These are phyloP conservation scores for Pyrgus malvae DNA, from an alignment of 2,888 invertebrate species.

Conservation along the genomic window DNA sequence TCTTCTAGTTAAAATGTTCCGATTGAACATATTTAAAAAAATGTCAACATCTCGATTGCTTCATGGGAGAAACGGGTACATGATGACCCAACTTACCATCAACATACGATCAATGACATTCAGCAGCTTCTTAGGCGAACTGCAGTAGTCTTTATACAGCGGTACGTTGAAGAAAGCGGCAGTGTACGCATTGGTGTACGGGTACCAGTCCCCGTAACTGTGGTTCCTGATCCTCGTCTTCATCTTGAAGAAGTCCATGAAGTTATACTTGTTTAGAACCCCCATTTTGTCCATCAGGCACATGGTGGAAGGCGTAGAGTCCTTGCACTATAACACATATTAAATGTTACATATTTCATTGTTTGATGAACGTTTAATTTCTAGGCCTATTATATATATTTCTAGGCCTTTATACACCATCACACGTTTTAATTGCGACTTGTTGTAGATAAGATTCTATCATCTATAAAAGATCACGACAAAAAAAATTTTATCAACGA, in stretches of 20 bases:
- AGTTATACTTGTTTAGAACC: slow-evolving; percentile 61
- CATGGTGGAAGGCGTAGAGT: slow-evolving; percentile 48
- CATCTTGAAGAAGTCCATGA: slow-evolving; percentile 69
- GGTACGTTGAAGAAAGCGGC: slow-evolving; percentile 50
- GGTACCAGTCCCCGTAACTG: slow-evolving; percentile 43
- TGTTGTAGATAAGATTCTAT: no score
- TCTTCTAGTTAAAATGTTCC: no score
- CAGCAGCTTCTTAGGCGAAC: slow-evolving; percentile 59
- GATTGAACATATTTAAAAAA: no score
- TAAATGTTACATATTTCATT: neutral
- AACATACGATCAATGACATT: slow-evolving; percentile 68
- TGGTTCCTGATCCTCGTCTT: slow-evolving; percentile 56
- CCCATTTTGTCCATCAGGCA: slow-evolving; percentile 65
- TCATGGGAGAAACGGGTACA: no score
- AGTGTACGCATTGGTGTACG: slow-evolving; percentile 42
- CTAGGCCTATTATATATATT: no score
- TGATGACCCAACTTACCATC: slow-evolving; percentile 59
- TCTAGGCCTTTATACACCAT: no score
- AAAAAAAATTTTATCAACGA: no score
- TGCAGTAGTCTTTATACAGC: slow-evolving; percentile 57
- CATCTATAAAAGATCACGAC: no score
- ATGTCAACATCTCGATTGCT: no score
- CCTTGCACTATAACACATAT: slow-evolving; percentile 53
- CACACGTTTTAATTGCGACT: no score
- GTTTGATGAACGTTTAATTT: no score